Base-by-base conservation (phyloP, 2,888 invertebrate genomes). In the Conops quadrifasciatus region DNA sequence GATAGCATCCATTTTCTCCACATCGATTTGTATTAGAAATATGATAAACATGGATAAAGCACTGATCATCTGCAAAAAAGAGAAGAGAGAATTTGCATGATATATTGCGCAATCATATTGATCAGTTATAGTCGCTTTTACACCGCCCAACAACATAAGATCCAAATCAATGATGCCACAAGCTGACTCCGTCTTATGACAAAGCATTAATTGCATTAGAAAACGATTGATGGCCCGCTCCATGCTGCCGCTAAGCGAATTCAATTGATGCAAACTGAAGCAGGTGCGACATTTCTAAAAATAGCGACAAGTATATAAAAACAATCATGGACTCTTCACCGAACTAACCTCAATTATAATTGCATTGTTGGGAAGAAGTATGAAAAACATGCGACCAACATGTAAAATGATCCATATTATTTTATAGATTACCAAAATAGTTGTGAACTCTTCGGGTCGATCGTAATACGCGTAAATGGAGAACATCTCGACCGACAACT, bases 21-120 rank as follows among this genome's bases (percentile, higher is more conserved):
- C 74, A 68, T 84, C 83, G 53, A 83, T 80, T 78, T 84, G 84
- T 62, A 83, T 78, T 0, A 84, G 78, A 67, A 84, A 84, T 74
- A 82, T 81, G 19, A 84, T 79, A 74, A 81, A 82, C 68, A 77
- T 75, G 53, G 80, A 75, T 67, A 83, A 66, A 15, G 79, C 80
- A 43, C 78, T 79, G 66, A 78, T 71, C 47, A 84, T 76, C 84
- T 84, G 75, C 0, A 64, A 63, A 19, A 3, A 66, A 5, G 28
- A 30, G 2, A 16, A 7, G 3, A n/a, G 15, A 19, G 16, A 9
- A n/a, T 60, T 9, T 58, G 16, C 9, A 36, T 30, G n/a, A 19
- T 30, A 1, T 19, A 15, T 2, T 19, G 21, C 11, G 56, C 2
- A 13, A 43, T 13, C 13, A 43, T 11, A 11, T 43, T 13, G 45